Evolutionary conservation across 2,797 vertebrate genomes (phyloP).

Genomic region (Manis javanica): DNA sequence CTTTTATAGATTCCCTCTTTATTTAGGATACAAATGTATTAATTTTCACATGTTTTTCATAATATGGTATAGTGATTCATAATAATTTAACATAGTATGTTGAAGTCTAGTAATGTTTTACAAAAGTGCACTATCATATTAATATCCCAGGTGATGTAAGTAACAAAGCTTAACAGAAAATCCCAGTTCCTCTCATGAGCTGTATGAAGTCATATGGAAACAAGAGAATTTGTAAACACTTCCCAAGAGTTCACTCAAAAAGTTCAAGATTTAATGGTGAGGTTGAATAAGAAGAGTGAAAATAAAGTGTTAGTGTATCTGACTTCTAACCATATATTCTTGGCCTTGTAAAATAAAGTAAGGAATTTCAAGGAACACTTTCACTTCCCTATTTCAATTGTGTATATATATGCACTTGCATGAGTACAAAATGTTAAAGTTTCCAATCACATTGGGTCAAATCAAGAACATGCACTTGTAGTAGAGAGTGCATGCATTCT

Average conservation of each 20-base stretch:
- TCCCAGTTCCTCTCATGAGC: background rate
- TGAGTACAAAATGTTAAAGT: background rate
- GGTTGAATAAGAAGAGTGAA: background rate
- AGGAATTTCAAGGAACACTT: background rate
- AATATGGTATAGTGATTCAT: background rate
- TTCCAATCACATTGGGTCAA: background rate
- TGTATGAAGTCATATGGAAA: background rate
- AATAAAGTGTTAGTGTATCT: background rate
- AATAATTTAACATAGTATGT: background rate
- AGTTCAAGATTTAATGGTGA: background rate
- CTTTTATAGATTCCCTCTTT: background rate
- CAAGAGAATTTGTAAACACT: background rate
- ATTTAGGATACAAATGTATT: background rate
- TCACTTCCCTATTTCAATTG: background rate
- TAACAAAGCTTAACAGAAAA: background rate
- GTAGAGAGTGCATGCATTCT: background rate
- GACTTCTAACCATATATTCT: background rate
- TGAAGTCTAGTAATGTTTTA: background rate
- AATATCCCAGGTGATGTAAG: background rate
- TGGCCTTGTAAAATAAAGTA: background rate
- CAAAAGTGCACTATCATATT: background rate
- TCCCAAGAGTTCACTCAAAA: background rate
- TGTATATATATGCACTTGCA: background rate
- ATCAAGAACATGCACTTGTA: background rate
- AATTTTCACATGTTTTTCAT: background rate